Conservation (phyloP, 2,113 vertebrate genomes). For the Furnarius figulus region DNA sequence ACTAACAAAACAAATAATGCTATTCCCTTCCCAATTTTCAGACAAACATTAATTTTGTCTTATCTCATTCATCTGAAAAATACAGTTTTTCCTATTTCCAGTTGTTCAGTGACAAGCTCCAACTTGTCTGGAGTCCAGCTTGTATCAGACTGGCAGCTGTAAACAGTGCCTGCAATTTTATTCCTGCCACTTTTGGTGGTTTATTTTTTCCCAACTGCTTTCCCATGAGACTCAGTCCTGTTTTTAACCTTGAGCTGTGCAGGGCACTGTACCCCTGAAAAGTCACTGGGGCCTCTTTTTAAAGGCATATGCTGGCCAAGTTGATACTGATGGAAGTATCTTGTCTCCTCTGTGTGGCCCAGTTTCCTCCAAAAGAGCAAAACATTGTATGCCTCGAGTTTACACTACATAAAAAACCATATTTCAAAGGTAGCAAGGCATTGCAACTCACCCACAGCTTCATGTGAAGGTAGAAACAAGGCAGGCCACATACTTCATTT, state of each 20-base stretch:
- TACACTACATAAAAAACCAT: accelerated
- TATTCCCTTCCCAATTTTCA: background rate
- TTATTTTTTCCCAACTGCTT: background rate
- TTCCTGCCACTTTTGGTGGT: background rate
- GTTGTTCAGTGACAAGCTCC: background rate
- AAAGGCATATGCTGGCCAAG: background rate
- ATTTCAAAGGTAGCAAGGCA: background rate
- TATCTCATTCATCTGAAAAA: background rate
- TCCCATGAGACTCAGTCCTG: accelerated
- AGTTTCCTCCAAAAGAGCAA: background rate
- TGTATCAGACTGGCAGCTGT: background rate
- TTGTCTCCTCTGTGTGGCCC: background rate
- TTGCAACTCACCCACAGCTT: background rate
- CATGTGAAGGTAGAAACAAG: background rate
- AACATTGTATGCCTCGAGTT: background rate
- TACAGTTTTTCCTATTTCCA: background rate
- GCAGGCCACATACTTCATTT: background rate
- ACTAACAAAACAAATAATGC: background rate
- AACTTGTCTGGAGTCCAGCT: background rate
- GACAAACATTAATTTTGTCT: background rate
- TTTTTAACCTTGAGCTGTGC: background rate
- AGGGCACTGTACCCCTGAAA: background rate
- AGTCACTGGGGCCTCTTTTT: background rate
- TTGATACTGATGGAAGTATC: accelerated
- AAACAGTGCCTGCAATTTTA: background rate